These are phyloP conservation scores for Epirrhoe tristata DNA, from an alignment of 2,888 invertebrate species.

Conservation along the genomic window DNA sequence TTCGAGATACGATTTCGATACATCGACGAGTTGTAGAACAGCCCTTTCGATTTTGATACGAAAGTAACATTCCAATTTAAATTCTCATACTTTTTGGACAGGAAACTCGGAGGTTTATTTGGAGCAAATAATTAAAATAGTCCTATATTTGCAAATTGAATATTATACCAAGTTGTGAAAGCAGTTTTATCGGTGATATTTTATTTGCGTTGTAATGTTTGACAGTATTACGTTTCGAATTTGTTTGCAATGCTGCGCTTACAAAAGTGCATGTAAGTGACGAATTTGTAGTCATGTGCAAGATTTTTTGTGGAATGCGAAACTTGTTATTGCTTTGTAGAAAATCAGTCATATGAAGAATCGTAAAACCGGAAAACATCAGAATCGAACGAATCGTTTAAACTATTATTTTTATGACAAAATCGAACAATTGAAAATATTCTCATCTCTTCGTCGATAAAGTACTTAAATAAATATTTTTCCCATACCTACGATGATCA, in stretches of 20 bases:
- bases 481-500: neutral
- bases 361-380: too few relatives aligned
- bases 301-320: neutral
- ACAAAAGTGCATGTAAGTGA: slow-evolving; percentile 28
- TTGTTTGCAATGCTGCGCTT: slow-evolving; percentile 26
- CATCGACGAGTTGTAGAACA: neutral
- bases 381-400: neutral
- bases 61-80: slow-evolving; percentile 9
- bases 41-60: slow-evolving; percentile 3
- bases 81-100: slow-evolving; percentile 9
- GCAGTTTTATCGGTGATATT: slow-evolving; percentile 15
- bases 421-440: too few relatives aligned
- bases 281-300: neutral
- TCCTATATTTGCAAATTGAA: slow-evolving; percentile 18
- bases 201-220: slow-evolving; percentile 3
- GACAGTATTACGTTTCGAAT: slow-evolving; percentile 9
- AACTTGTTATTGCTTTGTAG: neutral
- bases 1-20: neutral
- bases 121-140: slow-evolving; percentile 18
- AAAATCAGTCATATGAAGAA: neutral
- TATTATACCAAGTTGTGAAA: slow-evolving; percentile 18
- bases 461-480: neutral
- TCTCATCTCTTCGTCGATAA: neutral
- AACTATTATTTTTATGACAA: neutral
- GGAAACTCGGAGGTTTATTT: slow-evolving; percentile 10